Evolutionary conservation across 2,113 vertebrate genomes (phyloP).

Genomic region (Murina feae): DNA sequence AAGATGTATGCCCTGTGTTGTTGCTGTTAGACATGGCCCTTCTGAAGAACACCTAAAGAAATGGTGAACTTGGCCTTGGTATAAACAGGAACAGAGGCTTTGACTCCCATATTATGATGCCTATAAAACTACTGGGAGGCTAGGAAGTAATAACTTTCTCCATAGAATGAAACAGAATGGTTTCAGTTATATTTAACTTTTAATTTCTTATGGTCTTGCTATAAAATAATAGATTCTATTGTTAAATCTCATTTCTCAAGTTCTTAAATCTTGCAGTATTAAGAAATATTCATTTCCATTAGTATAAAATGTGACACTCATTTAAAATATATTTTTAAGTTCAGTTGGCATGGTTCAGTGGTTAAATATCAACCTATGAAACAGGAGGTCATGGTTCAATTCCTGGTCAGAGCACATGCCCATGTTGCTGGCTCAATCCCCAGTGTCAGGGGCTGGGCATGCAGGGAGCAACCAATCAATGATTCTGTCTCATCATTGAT

Average conservation of each 20-base stretch:
- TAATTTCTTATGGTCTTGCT: constrained; percentile 32
- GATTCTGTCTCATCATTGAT: too few species aligned
- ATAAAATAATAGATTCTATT: constrained; percentile 34
- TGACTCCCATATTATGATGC: not conserved
- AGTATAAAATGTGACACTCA: constrained; percentile 6
- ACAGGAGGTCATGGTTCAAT: too few species aligned
- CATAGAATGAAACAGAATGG: constrained; percentile 17
- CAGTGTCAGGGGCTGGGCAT: too few species aligned
- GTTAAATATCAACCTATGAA: too few species aligned
- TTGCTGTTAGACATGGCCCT: not conserved
- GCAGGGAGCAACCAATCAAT: too few species aligned
- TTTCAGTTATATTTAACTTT: constrained; percentile 32
- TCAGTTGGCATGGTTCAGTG: too few species aligned
- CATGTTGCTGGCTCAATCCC: too few species aligned
- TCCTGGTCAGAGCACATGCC: too few species aligned
- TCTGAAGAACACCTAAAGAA: constrained; percentile 26
- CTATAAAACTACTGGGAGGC: constrained; percentile 31
- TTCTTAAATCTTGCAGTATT: constrained; percentile 32
- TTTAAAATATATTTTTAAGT: constrained; percentile 33
- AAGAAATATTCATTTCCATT: constrained; percentile 33
- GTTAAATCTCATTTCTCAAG: constrained; percentile 32
- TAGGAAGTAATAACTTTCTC: constrained; percentile 30
- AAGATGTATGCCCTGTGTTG: not conserved
- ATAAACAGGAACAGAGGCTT: not conserved
- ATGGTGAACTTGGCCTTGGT: not conserved